Conservation (phyloP, 1,140 invertebrate species). For the Chionoecetes opilio region DNA sequence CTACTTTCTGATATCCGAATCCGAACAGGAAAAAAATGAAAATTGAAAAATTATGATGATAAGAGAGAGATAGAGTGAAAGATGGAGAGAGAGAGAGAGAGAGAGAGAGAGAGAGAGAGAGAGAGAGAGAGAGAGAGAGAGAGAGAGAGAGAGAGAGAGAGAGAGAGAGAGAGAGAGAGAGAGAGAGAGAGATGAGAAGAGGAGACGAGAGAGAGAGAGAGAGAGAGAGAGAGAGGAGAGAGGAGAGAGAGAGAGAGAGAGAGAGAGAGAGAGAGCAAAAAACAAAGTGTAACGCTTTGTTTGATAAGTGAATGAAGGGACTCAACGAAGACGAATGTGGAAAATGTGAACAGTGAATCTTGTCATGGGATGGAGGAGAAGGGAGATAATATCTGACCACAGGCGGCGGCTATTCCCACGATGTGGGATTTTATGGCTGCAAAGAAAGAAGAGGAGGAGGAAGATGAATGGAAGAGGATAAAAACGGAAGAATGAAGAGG, state of each 20-base stretch:
- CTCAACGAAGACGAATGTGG: neutral
- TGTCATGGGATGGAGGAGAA: neutral
- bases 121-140: too few species aligned
- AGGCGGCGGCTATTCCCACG: neutral
- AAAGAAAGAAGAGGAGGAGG: neutral
- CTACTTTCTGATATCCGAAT: too few species aligned
- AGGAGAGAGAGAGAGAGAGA: neutral
- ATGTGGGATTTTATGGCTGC: neutral
- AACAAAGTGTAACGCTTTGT: neutral
- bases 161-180: slow-evolving; percentile 30
- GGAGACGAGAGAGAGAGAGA: neutral
- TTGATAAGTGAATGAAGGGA: neutral
- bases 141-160: neutral
- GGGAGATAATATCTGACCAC: neutral
- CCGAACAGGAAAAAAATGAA: neutral
- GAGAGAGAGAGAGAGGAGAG: neutral
- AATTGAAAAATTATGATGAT: too few species aligned
- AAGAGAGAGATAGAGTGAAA: slow-evolving; percentile 1
- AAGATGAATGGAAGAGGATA: neutral
- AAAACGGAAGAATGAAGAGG: neutral
- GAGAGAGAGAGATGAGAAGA: neutral
- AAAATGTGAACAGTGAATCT: neutral
- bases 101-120: too few species aligned
- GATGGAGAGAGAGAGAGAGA: neutral
- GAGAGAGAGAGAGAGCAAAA: neutral